Evolutionary conservation across 2,113 vertebrate species (phyloP).

Genomic region (Bubo scandiacus): DNA sequence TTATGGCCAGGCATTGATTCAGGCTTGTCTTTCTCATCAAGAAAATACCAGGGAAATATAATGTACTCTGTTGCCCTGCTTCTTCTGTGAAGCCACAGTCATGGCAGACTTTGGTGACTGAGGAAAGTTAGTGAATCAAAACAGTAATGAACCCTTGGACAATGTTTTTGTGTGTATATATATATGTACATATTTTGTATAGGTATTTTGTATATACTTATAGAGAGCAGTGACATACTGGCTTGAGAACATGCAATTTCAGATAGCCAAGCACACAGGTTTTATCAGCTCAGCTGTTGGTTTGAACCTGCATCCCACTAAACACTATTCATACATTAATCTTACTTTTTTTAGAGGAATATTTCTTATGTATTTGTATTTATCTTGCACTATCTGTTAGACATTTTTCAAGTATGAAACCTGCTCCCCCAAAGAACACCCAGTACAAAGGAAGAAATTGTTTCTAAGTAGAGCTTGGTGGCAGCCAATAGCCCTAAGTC

Average conservation of each 20-base stretch:
- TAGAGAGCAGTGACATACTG: not conserved
- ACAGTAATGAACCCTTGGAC: not conserved
- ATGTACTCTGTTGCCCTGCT: not conserved
- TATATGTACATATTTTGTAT: not conserved
- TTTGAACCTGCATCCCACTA: not conserved
- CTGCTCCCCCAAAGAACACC: not conserved
- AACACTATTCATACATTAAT: not conserved
- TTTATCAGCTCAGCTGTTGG: not conserved
- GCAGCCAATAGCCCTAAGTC: not conserved
- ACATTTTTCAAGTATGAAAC: not conserved
- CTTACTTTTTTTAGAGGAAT: not conserved
- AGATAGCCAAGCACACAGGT: not conserved
- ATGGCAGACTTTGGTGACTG: not conserved
- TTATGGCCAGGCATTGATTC: not conserved
- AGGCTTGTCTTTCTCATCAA: not conserved
- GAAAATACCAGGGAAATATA: not conserved
- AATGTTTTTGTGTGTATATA: not conserved
- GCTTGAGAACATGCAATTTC: not conserved
- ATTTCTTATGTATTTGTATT: not conserved
- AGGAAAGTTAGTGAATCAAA: not conserved
- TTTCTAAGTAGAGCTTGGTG: not conserved
- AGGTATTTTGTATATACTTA: not conserved
- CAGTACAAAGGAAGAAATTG: not conserved
- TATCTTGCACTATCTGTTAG: not conserved
- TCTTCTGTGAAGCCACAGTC: not conserved